phyloP scores from a whole-genome alignment of 2,888 invertebrate genomes.

The Lithodes maja region DNA sequence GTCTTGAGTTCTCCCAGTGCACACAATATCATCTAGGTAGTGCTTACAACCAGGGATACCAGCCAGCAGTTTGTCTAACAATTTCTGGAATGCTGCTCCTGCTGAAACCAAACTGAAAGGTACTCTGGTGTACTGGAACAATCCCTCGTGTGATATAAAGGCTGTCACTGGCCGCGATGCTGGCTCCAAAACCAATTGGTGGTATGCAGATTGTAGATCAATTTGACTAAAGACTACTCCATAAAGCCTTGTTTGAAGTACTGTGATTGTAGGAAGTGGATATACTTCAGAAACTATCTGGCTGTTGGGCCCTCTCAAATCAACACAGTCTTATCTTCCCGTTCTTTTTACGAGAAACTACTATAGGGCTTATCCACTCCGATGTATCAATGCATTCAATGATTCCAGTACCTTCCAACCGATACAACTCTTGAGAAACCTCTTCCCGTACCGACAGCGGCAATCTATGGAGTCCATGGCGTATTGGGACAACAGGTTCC shows the following conservation, averaged over 20 bases:
- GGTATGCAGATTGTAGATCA: no score
- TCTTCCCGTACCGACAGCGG: slow-evolving; percentile 11
- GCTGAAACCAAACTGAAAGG: not conserved
- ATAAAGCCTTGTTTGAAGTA: no score
- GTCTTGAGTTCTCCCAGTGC: not conserved
- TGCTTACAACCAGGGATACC: slow-evolving; percentile 11
- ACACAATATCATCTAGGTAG: slow-evolving; percentile 21
- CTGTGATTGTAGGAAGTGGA: no score
- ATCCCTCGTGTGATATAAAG: no score
- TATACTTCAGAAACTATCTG: no score
- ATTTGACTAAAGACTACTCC: no score
- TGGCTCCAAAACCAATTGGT: no score
- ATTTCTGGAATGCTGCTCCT: slow-evolving; percentile 3
- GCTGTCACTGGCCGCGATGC: no score
- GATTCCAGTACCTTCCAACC: not conserved
- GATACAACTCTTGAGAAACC: not conserved
- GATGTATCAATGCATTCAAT: slow-evolving; percentile 4
- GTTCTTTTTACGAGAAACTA: slow-evolving; percentile 12
- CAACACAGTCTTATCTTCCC: not conserved
- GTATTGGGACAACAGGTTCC: not conserved
- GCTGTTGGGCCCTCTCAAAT: no score
- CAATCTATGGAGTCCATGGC: not conserved
- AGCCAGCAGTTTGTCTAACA: slow-evolving; percentile 3
- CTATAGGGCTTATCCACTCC: slow-evolving; percentile 16
- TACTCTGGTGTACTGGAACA: not conserved